A percentile compares a stretch with the other conserved stretches of the same genome.
These are phyloP conservation scores for Oreonectes daqikongensis DNA, from an alignment of 2,797 vertebrate genomes.

Conservation along the genomic window DNA sequence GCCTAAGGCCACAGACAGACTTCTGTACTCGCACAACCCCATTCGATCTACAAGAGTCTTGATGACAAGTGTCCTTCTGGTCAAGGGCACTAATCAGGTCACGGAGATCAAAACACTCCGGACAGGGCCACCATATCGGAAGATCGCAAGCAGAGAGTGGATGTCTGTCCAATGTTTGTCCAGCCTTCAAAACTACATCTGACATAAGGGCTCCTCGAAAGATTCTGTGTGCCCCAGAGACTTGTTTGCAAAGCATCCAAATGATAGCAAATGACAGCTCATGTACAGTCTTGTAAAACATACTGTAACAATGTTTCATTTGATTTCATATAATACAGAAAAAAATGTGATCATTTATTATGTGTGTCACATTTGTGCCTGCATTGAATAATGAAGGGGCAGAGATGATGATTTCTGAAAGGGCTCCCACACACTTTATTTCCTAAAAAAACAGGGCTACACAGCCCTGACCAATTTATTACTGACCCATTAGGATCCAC, in stretches of 20 bases:
- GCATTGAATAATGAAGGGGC: slow-evolving; percentile 73
- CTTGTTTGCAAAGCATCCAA: slow-evolving; percentile 32
- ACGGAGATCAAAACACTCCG: slow-evolving; percentile 48
- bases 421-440: neutral
- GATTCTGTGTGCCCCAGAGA: slow-evolving; percentile 26
- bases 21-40: slow-evolving; percentile 63
- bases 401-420: too few relatives aligned
- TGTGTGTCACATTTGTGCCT: neutral
- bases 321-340: neutral
- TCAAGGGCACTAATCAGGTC: slow-evolving; percentile 51
- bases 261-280: slow-evolving; percentile 43
- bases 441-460: too few relatives aligned
- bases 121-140: slow-evolving; percentile 47
- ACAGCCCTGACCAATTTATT: neutral
- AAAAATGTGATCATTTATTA: too few relatives aligned
- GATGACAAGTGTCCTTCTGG: slow-evolving; percentile 55
- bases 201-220: slow-evolving; percentile 34
- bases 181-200: slow-evolving; percentile 44
- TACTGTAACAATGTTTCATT: neutral
- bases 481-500: neutral
- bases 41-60: slow-evolving; percentile 30
- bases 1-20: slow-evolving; percentile 42
- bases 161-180: slow-evolving; percentile 42
- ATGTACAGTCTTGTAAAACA: neutral
- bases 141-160: slow-evolving; percentile 45